Evolutionary conservation across 2,113 vertebrate species (phyloP).

Genomic region (Ranitomeya variabilis): DNA sequence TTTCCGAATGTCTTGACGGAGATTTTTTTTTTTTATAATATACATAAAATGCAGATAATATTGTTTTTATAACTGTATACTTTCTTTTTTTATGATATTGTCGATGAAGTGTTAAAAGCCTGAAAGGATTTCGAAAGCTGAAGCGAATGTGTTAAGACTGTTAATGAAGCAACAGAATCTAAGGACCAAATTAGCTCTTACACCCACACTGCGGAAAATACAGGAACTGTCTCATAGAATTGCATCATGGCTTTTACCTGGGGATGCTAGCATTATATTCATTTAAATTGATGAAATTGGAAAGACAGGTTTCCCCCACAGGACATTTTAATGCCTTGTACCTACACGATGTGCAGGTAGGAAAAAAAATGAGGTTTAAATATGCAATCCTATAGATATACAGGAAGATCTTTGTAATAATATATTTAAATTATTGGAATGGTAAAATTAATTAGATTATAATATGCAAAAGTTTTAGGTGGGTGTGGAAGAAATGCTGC

Average conservation of each 20-base stretch:
- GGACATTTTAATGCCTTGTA: conserved; percentile 78
- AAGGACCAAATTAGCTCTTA: conserved; percentile 79
- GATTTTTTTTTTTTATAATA: conserved; percentile 58
- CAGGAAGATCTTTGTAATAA: neutral
- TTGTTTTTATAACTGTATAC: neutral
- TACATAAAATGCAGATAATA: conserved; percentile 51
- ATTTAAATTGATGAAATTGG: conserved; percentile 73
- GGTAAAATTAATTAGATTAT: no score
- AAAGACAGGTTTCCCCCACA: conserved; percentile 74
- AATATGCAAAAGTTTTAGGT: no score
- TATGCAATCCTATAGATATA: conserved; percentile 57
- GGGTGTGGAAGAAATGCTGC: no score
- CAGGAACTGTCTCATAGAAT: conserved; percentile 77
- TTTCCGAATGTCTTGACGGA: conserved; percentile 57
- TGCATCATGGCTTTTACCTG: conserved; percentile 79
- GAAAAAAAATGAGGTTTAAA: conserved; percentile 70
- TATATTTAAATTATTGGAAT: no score
- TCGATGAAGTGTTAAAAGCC: conserved; percentile 76
- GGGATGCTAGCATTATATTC: conserved; percentile 71
- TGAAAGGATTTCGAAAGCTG: conserved; percentile 73
- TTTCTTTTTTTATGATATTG: neutral
- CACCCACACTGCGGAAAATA: conserved; percentile 73
- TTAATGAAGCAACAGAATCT: conserved; percentile 81
- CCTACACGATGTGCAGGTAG: conserved; percentile 70
- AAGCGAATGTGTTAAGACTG: conserved; percentile 78